Conservation (phyloP, 1,140 invertebrate genomes). For the Eupristina koningsbergeri region DNA sequence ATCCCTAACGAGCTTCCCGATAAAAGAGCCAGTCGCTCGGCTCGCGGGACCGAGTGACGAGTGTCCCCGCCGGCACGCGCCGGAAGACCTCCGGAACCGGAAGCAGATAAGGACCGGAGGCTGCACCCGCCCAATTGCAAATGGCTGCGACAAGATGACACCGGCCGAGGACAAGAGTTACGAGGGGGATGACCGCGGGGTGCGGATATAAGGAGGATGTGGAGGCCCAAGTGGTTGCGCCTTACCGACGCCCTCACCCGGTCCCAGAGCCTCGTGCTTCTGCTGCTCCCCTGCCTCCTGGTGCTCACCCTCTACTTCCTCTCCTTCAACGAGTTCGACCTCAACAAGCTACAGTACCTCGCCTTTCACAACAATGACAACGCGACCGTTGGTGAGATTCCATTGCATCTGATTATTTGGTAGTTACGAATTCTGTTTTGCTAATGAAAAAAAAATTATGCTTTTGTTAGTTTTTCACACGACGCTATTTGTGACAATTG, state of each 20-base stretch:
- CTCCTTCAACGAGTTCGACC: slow-evolving; percentile 54
- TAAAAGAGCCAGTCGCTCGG: no score
- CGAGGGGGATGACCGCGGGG: background rate
- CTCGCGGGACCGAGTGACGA: background rate
- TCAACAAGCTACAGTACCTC: slow-evolving; percentile 58
- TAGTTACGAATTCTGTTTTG: no score
- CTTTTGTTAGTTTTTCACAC: no score
- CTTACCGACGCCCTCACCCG: slow-evolving; percentile 44
- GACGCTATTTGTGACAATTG: no score
- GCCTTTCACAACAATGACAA: slow-evolving; percentile 57
- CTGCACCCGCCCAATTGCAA: slow-evolving; percentile 13
- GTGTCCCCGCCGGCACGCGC: no score
- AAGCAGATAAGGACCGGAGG: slow-evolving; percentile 16
- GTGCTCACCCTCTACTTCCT: slow-evolving; percentile 63
- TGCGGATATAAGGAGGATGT: slow-evolving; percentile 40
- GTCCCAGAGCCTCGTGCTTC: slow-evolving; percentile 54
- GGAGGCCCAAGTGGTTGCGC: slow-evolving; percentile 48
- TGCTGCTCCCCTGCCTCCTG: slow-evolving; percentile 63
- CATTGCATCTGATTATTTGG: no score
- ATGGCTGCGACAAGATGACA: slow-evolving; percentile 45
- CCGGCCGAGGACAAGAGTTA: background rate
- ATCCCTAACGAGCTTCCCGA: background rate
- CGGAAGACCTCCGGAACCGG: background rate
- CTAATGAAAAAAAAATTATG: no score
- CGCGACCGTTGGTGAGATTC: slow-evolving; percentile 51